Base-by-base conservation (phyloP, 2,797 vertebrate species). In the Myotis planiceps region DNA sequence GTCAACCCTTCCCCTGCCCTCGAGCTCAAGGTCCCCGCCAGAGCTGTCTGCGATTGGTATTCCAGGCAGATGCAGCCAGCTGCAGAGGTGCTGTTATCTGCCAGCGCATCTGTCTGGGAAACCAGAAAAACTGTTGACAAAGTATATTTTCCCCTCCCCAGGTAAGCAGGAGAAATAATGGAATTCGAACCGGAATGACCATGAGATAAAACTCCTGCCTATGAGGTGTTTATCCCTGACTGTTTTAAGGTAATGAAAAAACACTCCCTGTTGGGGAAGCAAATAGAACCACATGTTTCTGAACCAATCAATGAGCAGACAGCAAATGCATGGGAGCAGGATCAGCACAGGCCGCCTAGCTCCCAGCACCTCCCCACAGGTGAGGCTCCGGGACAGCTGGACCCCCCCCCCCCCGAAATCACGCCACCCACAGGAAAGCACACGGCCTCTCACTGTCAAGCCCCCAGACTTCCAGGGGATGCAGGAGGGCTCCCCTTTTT, bases 221-320 rank as follows among this genome's bases (percentile, higher is more conserved):
- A 82, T 74, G 94, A 97, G 97, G 97, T 97, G 88, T 96, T 96
- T 97, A 92, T 95, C 80, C 79, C 34, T 88, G 88, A 86, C 94
- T 95, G 82, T 76, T 96, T 97, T 90, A 93, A 96, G 79, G 93
- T 96, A 97, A 97, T 96, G 93, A 97, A 92, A 95, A 96, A 93
- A 65, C 55, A 82, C 88, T 96, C 87, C 96, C 97, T 82, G 85
- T 92, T 68, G 71, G 74, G 95, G 68, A 96, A 96, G 95, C 87
- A 95, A 97, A 96, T 80, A 42, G 84, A 92, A 66, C 88, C 63
- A 76, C 94, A 49, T 86, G 69, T 69, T 90, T 96, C 91, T 94
- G 66, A 95, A 90, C 97, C 93, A 82, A 65, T 96, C 92, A 6
- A 9, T 1, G 32, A 86, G 86, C 86, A 68, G 80, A 92, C 29